phyloP scores from a whole-genome alignment of 2,113 vertebrate genomes.

The Daboia siamensis region DNA sequence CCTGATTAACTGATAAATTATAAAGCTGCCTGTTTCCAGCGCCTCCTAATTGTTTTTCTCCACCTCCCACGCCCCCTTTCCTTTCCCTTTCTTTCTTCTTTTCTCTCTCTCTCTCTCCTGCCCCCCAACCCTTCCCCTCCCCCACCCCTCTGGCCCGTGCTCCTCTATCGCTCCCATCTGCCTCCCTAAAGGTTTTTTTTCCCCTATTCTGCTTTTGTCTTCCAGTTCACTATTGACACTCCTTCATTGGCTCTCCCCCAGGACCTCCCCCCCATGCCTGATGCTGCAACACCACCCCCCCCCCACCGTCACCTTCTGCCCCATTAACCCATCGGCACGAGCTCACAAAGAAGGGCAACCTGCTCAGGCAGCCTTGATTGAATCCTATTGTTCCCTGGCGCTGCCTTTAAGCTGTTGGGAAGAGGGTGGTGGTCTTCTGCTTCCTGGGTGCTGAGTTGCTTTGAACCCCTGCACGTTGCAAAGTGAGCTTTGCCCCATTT shows the following conservation, averaged over 20 bases:
- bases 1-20: constrained; percentile 48
- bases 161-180: constrained; percentile 80
- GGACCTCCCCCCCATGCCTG: constrained; percentile 46
- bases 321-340: constrained; percentile 91
- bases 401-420: neutral
- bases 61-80: neutral
- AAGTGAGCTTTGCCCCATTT: too few relatives aligned
- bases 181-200: constrained; percentile 73
- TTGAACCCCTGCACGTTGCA: neutral
- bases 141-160: neutral
- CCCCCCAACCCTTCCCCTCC: neutral
- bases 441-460: neutral
- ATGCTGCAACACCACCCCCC: constrained; percentile 72
- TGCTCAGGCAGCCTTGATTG: constrained; percentile 59
- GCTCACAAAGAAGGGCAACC: constrained; percentile 75
- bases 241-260: constrained; percentile 45
- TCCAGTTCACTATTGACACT: constrained; percentile 74
- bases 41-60: constrained; percentile 43
- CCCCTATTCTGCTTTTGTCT: constrained; percentile 88
- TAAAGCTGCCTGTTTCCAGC: constrained; percentile 41
- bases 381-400: constrained; percentile 64
- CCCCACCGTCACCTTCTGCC: constrained; percentile 83
- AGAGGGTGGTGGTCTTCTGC: neutral
- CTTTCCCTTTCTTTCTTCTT: neutral
- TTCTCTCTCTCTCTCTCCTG: neutral